Evolutionary conservation across 2,797 vertebrate genomes (phyloP).

Genomic region (Gallirallus australis): DNA sequence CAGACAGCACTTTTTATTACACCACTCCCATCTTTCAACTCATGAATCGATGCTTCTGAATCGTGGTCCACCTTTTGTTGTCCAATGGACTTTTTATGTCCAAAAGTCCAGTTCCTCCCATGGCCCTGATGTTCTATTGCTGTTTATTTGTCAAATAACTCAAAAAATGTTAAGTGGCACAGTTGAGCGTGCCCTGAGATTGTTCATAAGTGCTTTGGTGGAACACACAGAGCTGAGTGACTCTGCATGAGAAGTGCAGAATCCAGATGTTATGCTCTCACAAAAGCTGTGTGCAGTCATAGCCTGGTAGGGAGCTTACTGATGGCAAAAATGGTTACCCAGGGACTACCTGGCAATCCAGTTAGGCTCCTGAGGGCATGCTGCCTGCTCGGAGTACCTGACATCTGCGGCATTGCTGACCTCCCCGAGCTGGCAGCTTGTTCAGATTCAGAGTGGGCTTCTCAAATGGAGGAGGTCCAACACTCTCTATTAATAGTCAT

Average conservation of each 20-base stretch:
- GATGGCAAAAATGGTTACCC: background rate
- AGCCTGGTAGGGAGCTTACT: background rate
- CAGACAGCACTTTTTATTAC: background rate
- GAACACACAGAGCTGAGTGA: background rate
- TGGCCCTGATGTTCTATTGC: background rate
- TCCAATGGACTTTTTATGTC: background rate
- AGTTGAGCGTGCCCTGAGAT: background rate
- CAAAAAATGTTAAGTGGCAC: background rate
- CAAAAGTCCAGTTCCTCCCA: background rate
- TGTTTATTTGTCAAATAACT: background rate
- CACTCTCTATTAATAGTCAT: background rate
- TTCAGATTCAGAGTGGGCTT: slow-evolving; percentile 14
- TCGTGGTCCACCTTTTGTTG: background rate
- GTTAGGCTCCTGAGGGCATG: background rate
- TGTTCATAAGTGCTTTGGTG: background rate
- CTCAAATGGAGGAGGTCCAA: background rate
- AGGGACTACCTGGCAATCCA: background rate
- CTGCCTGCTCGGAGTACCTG: background rate
- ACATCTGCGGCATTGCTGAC: background rate
- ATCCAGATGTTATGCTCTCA: background rate
- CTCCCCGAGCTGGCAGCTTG: background rate
- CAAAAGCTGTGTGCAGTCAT: background rate
- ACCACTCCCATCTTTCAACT: background rate
- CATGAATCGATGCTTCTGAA: background rate
- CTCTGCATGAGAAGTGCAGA: background rate